Base-by-base conservation (phyloP, 2,888 invertebrate species). In the Andrena praecox region DNA sequence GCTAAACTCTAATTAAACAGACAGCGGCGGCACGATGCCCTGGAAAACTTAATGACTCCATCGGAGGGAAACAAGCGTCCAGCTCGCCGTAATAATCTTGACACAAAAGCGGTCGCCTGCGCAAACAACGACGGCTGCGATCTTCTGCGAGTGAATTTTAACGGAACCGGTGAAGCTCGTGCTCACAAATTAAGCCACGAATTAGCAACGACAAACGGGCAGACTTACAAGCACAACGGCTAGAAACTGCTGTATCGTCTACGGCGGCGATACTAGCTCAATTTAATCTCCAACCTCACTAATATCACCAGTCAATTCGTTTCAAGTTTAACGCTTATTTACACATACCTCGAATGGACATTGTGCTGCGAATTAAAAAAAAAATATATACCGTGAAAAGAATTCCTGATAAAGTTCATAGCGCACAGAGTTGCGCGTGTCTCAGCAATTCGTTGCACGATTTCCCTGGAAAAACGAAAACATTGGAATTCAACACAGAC, bases 1-100 rank as follows among this genome's bases (percentile, higher is more conserved):
- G 70, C 79, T 69, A 66, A 79, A 66, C 79, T 59, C 59, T 78
- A 79, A 79, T 79, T 79, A 79, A 79, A 70, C 64, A 33, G 68
- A 63, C 54, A 48, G 7, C 75, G 75, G 60, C 68, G 29, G 35
- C 63, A 31, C 76, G 62, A 54, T 20, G 12, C 52, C 3, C 27
- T 42, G 63, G 75, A 68, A 78, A 78, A 56, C 63, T 76, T 63
- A 29, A 42, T 29, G 75, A 68, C 63, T 63, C 48, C 68, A 68
- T 75, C 75, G 66, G 52, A 20, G 75, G 68, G 48, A 68, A 78
- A 68, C 78, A 68, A 33, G 33, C 66, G 24, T 31, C 63, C 20
- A 33, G 24, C 42, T 56, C 29, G 4, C 62, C 10, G 20, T 68
- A 68, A 69, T 75, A 69, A 78, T 78, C 68, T 78, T 63, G 68